These are phyloP conservation scores for Pseudorasbora parva DNA, from an alignment of 2,113 vertebrate genomes.

Conservation along the genomic window DNA sequence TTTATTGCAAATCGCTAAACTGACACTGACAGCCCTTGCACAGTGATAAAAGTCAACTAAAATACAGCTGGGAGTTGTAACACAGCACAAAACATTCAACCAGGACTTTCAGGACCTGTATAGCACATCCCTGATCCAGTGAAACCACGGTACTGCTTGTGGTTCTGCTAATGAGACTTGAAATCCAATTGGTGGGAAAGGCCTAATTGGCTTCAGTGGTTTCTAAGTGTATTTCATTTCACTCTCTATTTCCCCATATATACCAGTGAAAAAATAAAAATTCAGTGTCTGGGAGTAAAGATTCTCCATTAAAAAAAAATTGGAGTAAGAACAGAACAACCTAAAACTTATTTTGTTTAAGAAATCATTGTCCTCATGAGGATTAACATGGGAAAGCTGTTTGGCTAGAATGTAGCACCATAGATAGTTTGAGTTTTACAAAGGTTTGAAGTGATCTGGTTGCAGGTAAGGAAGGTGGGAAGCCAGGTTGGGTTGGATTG, in stretches of 20 bases:
- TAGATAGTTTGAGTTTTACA: slow-evolving; percentile 49
- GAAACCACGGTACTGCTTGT: slow-evolving; percentile 32
- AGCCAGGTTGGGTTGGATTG: slow-evolving; percentile 57
- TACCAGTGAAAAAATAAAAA: slow-evolving; percentile 62
- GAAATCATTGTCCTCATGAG: slow-evolving; percentile 16
- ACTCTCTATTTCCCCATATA: slow-evolving; percentile 48
- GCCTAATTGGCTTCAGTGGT: slow-evolving; percentile 44
- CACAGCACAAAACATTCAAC: slow-evolving; percentile 33
- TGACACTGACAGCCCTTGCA: slow-evolving; percentile 1
- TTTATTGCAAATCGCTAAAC: slow-evolving; percentile 9
- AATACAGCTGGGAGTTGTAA: slow-evolving; percentile 19
- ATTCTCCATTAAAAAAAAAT: background rate
- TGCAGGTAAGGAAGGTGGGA: slow-evolving; percentile 32
- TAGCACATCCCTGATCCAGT: slow-evolving; percentile 28
- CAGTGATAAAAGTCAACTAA: background rate
- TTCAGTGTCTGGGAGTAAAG: slow-evolving; percentile 45
- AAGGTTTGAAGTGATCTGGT: slow-evolving; percentile 38
- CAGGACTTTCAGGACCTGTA: slow-evolving; percentile 16
- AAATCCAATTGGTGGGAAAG: background rate
- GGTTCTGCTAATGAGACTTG: slow-evolving; percentile 29
- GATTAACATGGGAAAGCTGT: slow-evolving; percentile 22
- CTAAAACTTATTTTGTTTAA: slow-evolving; percentile 22
- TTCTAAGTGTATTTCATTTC: slow-evolving; percentile 45
- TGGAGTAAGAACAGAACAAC: slow-evolving; percentile 51
- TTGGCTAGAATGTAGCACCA: slow-evolving; percentile 62